Evolutionary conservation across 2,888 invertebrate genomes (phyloP).

Genomic region (Oscheius onirici): DNA sequence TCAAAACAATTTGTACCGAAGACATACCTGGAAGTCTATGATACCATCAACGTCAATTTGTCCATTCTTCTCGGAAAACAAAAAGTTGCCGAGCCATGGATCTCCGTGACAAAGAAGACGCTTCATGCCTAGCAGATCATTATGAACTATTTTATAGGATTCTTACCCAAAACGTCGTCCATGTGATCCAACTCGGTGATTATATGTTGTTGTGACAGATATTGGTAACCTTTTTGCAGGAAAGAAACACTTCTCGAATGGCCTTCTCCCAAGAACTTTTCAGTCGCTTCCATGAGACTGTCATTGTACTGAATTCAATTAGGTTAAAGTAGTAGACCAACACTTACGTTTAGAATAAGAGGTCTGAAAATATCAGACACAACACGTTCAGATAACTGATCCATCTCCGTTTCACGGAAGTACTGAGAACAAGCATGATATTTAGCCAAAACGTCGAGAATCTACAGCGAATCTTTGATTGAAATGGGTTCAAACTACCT

Average conservation of each 20-base stretch:
- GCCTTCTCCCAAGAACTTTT: neutral
- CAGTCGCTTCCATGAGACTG: neutral
- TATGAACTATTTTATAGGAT: neutral
- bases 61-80: neutral
- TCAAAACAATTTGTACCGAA: too few relatives aligned
- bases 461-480: neutral
- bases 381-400: neutral
- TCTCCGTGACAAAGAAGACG: neutral
- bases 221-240: neutral
- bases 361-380: slow-evolving; percentile 2
- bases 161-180: neutral
- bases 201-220: neutral
- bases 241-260: neutral
- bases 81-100: slow-evolving; percentile 2
- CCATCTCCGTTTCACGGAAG: neutral
- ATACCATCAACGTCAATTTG: neutral
- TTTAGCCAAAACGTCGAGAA: neutral
- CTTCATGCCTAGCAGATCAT: neutral
- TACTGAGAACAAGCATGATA: neutral
- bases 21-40: neutral
- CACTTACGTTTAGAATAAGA: neutral
- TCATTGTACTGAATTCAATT: neutral
- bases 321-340: too few relatives aligned
- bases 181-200: neutral
- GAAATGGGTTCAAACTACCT: neutral